Conservation (phyloP, 2,113 vertebrate genomes). For the Psittacara wagleri region DNA sequence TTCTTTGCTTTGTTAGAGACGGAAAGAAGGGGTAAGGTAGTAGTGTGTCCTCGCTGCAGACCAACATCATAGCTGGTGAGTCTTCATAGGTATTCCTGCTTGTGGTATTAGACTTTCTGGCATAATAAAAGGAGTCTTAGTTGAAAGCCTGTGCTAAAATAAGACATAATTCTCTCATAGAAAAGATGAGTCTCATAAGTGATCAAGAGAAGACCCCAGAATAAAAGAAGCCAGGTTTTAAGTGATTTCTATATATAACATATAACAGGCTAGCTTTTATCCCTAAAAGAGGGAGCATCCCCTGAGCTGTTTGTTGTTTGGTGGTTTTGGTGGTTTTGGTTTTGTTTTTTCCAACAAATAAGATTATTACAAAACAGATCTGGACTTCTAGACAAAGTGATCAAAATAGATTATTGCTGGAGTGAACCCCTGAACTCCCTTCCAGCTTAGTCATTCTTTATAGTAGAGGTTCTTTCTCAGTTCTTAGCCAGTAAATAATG, state of each 20-base stretch:
- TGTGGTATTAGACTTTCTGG: background rate
- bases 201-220: background rate
- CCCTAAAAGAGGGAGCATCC: background rate
- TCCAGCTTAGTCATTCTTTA: background rate
- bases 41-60: background rate
- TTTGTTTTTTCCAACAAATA: background rate
- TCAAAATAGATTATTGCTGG: background rate
- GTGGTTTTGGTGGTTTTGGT: background rate
- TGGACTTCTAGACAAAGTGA: background rate
- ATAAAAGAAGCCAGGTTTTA: background rate
- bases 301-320: background rate
- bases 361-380: background rate
- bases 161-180: background rate
- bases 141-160: background rate
- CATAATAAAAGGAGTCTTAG: background rate
- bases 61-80: background rate
- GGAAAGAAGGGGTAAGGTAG: background rate
- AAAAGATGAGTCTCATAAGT: background rate
- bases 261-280: background rate
- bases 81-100: background rate
- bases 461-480: background rate
- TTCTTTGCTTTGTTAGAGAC: background rate
- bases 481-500: background rate
- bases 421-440: background rate
- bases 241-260: background rate